Base-by-base conservation (phyloP, 2,888 invertebrate genomes). In the Dynastes hyllus region DNA sequence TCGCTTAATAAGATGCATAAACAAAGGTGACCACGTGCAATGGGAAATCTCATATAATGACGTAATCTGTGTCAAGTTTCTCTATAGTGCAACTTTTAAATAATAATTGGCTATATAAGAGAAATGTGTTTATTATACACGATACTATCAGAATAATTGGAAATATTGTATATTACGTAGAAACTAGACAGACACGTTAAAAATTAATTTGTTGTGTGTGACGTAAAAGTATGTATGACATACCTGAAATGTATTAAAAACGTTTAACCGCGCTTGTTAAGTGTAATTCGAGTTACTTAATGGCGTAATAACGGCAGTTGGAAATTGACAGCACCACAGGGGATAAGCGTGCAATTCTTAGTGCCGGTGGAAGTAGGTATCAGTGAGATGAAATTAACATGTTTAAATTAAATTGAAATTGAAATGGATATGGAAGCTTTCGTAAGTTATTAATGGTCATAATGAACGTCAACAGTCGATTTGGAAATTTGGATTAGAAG, bases 41-140 rank as follows among this genome's bases (percentile, higher is more conserved):
- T 61, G 73, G 73, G 45, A 73, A 73, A 73, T 58, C 61, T 73
- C 73, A 13, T 1, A 58, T 70, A 16, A 61, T 73, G 73, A 73
- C 73, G 73, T 73, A 73, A 58, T 73, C 58, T 40, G 73, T 73
- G 73, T 73, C 73, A 73, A 61, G 73, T 73, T 73, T 73, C 61
- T 73, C 58, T 58, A 40, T 58, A 73, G 16, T 40, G 45, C 71
- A 71, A 58, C 55, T 55, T 71, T 58, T 37, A 58, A 73, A 69
- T 69, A 69, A 69, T 69, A 69, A 69, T 50, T 66, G 2, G 37
- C 53, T n/a, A 16, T 51, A 2, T 3, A 16, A 22, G 27, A 27
- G 22, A 45, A 27, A 50, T 67, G 13, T 16, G 16, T 50, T 27
- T 27, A 67, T 65, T 65, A 65, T 66, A 11, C 11, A 11, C 11